These are phyloP conservation scores for Brachionus calyciflorus DNA, from an alignment of 1,140 invertebrate species.

Conservation along the genomic window DNA sequence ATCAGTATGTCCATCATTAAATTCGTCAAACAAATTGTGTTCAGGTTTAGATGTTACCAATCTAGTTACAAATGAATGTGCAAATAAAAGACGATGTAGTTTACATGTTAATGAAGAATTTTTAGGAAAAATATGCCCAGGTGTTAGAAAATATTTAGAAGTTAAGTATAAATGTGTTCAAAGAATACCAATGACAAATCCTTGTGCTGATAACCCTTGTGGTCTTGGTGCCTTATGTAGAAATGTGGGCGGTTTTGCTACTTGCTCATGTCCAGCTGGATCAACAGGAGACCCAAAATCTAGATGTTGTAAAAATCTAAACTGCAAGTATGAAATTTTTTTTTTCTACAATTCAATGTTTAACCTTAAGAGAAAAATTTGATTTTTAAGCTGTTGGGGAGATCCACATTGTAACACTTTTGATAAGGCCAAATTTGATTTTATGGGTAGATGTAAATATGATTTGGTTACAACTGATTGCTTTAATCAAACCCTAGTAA, in stretches of 20 bases:
- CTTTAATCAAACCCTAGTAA: background rate
- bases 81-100: too few species aligned
- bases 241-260: background rate
- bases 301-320: slow-evolving; percentile 25
- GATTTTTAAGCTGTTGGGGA: slow-evolving; percentile 31
- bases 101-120: too few species aligned
- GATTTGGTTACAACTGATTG: slow-evolving; percentile 41
- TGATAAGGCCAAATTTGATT: slow-evolving; percentile 11
- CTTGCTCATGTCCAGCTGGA: slow-evolving; percentile 2
- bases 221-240: slow-evolving; percentile 19
- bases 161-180: background rate
- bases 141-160: background rate
- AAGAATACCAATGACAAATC: background rate
- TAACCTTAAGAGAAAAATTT: too few species aligned
- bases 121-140: background rate
- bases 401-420: slow-evolving; percentile 42
- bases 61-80: too few species aligned
- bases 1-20: too few species aligned
- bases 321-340: too few species aligned
- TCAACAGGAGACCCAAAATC: background rate
- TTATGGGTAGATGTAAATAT: slow-evolving; percentile 42
- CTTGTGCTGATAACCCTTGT: slow-evolving; percentile 11
- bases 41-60: too few species aligned
- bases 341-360: too few species aligned
- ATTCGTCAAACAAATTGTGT: too few species aligned